Evolutionary conservation across 2,113 vertebrate genomes (phyloP).

Genomic region (Notarius quadriscutis): DNA sequence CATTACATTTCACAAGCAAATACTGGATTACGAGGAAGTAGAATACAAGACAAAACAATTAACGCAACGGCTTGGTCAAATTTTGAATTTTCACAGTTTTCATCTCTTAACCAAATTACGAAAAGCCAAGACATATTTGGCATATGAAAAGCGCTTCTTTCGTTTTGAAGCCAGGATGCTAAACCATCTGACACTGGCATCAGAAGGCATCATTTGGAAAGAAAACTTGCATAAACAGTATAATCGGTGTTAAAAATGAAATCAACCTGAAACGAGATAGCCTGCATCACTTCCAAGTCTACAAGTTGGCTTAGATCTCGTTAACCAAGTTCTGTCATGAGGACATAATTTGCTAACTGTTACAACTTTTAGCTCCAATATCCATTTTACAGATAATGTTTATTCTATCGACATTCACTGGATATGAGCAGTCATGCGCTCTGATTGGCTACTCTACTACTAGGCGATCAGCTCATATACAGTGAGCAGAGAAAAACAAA

Average conservation of each 20-base stretch:
- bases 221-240: neutral
- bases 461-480: no score
- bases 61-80: conserved; percentile 2
- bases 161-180: neutral
- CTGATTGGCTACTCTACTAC: no score
- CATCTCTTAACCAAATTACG: neutral
- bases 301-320: no score
- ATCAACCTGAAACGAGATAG: neutral
- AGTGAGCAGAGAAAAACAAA: no score
- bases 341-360: no score
- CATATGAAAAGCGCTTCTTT: neutral
- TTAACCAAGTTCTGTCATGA: no score
- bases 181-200: neutral
- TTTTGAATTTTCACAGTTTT: neutral
- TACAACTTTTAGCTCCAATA: no score
- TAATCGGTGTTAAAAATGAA: neutral
- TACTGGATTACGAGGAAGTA: neutral
- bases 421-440: no score
- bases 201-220: neutral
- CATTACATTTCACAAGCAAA: neutral
- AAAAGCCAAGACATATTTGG: neutral
- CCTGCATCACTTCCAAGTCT: no score
- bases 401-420: no score
- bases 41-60: neutral
- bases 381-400: no score